Conservation (phyloP, 2,888 invertebrate genomes). For the Leptopilina myrica region DNA sequence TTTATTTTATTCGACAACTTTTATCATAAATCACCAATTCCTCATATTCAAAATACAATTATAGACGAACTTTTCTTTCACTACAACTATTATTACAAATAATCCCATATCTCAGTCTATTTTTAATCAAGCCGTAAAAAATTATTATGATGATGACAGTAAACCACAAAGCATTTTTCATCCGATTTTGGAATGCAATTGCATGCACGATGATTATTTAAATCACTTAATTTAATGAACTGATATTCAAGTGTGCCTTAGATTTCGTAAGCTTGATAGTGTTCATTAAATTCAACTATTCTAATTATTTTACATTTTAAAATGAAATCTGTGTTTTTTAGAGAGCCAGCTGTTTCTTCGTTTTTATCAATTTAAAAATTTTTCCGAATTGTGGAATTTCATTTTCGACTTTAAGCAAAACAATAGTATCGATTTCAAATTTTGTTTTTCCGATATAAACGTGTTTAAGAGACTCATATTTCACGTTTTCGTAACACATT, state of each 20-base stretch:
- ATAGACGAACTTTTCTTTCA: too few relatives aligned
- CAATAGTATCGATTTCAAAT: constrained; percentile 2
- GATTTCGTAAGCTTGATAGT: constrained; percentile 24
- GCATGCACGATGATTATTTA: neutral
- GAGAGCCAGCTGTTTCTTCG: neutral
- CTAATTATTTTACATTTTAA: constrained; percentile 13
- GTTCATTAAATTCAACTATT: neutral
- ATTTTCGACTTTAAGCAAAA: neutral
- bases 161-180: constrained; percentile 17
- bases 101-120: too few relatives aligned
- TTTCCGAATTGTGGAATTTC: neutral
- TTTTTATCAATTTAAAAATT: neutral
- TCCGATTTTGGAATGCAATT: constrained; percentile 29
- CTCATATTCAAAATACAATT: too few relatives aligned
- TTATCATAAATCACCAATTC: too few relatives aligned
- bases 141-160: neutral
- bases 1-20: too few relatives aligned
- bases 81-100: too few relatives aligned
- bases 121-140: too few relatives aligned
- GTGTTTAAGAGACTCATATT: too few relatives aligned
- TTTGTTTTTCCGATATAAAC: neutral
- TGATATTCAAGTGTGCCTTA: neutral
- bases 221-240: constrained; percentile 4
- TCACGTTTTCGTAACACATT: too few relatives aligned
- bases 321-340: neutral